Evolutionary conservation across 1,140 invertebrate genomes (phyloP).

Genomic region (Bombus vancouverensis): DNA sequence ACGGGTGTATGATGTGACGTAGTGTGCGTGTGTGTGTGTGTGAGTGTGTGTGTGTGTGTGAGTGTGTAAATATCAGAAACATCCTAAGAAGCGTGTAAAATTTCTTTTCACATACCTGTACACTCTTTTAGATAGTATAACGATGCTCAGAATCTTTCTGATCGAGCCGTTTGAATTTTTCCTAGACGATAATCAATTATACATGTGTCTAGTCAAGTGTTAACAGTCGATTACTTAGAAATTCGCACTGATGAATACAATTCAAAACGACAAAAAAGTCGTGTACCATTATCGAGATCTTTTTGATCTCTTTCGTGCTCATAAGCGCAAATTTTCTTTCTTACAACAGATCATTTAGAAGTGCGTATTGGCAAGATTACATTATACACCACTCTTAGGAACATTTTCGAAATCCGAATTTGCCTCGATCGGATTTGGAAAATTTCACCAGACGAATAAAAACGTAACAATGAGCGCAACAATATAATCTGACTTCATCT

Average conservation of each 20-base stretch:
- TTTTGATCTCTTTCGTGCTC: not conserved
- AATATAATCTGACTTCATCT: slow-evolving; percentile 80
- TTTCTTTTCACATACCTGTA: slow-evolving; percentile 43
- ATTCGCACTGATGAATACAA: slow-evolving; percentile 11
- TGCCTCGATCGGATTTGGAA: slow-evolving; percentile 68
- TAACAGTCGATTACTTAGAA: slow-evolving; percentile 28
- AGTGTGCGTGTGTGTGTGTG: not conserved
- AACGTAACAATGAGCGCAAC: slow-evolving; percentile 60
- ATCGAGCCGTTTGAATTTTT: slow-evolving; percentile 29
- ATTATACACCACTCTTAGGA: slow-evolving; percentile 68
- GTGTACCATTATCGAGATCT: not conserved
- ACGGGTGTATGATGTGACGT: slow-evolving; percentile 37
- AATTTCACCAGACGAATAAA: slow-evolving; percentile 65
- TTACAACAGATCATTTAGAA: slow-evolving; percentile 8
- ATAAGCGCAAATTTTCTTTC: slow-evolving; percentile 3
- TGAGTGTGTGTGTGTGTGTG: not conserved
- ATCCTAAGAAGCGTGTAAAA: slow-evolving; percentile 22
- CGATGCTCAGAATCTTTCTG: slow-evolving; percentile 48
- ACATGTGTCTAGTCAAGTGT: slow-evolving; percentile 52
- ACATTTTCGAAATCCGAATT: slow-evolving; percentile 75
- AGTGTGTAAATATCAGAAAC: slow-evolving; percentile 44
- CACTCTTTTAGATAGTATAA: slow-evolving; percentile 36
- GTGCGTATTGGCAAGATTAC: slow-evolving; percentile 77
- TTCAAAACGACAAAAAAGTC: not conserved
- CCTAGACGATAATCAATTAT: slow-evolving; percentile 50